phyloP scores from a whole-genome alignment of 1,140 invertebrate genomes.

The Tetranychus cinnabarinus region DNA sequence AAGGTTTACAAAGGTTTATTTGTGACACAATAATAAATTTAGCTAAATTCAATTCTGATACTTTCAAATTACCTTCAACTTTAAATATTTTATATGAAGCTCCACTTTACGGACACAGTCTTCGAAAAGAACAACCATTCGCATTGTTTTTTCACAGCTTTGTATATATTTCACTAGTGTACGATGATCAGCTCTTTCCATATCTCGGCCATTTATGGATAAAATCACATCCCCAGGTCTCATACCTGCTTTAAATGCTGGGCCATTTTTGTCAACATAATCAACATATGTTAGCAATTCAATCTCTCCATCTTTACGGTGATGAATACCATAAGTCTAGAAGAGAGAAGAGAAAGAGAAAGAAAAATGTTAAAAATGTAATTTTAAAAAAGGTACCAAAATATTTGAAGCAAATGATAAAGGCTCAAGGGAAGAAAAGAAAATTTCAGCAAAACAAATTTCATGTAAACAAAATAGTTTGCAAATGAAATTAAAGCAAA shows the following conservation, averaged over 20 bases:
- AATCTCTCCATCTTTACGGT: constrained; percentile 64
- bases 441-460: not conserved
- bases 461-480: not conserved
- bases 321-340: constrained; percentile 80
- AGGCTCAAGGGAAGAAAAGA: not conserved
- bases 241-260: constrained; percentile 71
- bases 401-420: not conserved
- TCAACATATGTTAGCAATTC: constrained; percentile 90
- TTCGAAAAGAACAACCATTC: constrained; percentile 83
- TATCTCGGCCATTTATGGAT: constrained; percentile 63
- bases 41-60: not conserved
- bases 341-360: constrained; percentile 15
- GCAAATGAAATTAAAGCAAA: not conserved
- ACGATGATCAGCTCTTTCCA: constrained; percentile 72
- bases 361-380: not conserved
- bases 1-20: not conserved
- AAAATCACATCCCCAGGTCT: constrained; percentile 74
- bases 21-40: not conserved
- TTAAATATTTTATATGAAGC: constrained; percentile 68
- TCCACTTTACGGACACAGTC: constrained; percentile 80
- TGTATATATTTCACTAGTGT: constrained; percentile 72
- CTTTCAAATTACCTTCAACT: constrained; percentile 33
- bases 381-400: not conserved
- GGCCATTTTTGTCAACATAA: constrained; percentile 72
- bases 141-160: constrained; percentile 61